Conservation (phyloP, 92 coral and sea anemone genomes). For the Porites evermanni region DNA sequence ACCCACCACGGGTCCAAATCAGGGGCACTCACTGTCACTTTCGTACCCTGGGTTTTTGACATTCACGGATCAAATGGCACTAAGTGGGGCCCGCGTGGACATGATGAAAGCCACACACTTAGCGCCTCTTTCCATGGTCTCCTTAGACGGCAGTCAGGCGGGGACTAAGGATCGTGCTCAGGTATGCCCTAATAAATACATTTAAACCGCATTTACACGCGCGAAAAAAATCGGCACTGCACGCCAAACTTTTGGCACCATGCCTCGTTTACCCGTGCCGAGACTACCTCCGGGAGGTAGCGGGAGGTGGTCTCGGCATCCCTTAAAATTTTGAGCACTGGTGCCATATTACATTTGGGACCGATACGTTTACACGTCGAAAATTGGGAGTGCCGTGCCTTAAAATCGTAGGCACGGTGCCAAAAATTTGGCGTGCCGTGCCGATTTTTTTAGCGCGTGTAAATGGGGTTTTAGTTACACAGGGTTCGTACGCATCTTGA, state of each 20-base stretch:
- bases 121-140: conserved; percentile 74
- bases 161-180: conserved; percentile 43
- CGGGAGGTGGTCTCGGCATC: not conserved
- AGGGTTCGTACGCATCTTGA: not conserved
- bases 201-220: not conserved
- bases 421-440: too few relatives aligned
- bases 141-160: conserved; percentile 64
- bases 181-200: not conserved
- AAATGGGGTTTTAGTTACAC: not conserved
- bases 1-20: conserved; percentile 56
- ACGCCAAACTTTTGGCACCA: too few relatives aligned
- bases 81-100: conserved; percentile 67
- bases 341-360: too few relatives aligned
- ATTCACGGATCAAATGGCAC: conserved; percentile 72
- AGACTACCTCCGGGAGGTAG: too few relatives aligned
- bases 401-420: too few relatives aligned
- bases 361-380: too few relatives aligned
- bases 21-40: conserved; percentile 69
- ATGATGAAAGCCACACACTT: conserved; percentile 64
- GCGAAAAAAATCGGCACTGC: too few relatives aligned
- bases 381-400: too few relatives aligned
- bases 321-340: too few relatives aligned
- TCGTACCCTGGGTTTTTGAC: conserved; percentile 77
- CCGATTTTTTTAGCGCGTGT: too few relatives aligned
- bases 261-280: too few relatives aligned